Evolutionary conservation across 2,888 invertebrate species (phyloP), one percentile per base, ranked within the genome.

Genomic region (Tachina lurida): DNA sequence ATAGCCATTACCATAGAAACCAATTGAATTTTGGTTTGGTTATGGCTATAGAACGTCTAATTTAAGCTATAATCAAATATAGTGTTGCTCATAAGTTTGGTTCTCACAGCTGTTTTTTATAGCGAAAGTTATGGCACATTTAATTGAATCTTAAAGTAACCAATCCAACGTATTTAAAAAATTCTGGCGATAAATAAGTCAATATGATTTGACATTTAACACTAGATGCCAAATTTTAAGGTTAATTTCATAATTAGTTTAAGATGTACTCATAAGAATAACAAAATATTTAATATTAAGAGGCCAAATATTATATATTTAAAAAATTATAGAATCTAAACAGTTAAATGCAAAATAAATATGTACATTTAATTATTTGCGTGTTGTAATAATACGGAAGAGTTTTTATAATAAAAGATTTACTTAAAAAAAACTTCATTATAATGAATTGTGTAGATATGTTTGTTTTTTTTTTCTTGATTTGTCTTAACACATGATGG

Each of bases 291-390:
- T 71, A 22, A 2, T 1, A 1, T 22, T 22, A 22, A 22, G 22
- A 22, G 22, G 22, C 22, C 22, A 22, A 58, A 71, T 43, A 54
- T 80, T 83, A 22, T 60, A 22, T 60, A 60, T 15, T 54, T 73
- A 54, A 78, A 77, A 78, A 67, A 65, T 77, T 31, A 67, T 19
- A 52, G 19, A 78, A 67, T 84, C 67, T 45, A 73, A 73, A 83
- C 77, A 77, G 83, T 84, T 84, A 78, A 73, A 73, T 67, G 67
- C 43, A 73, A 67, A 84, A 67, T 52, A 84, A 45, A 2, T 17
- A 54, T 10, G 19, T 10, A 54, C 17, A 19, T 17, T 10, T 19
- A 9, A 54, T 12, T 68, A 68, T 19, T 74, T 81, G 52, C 43
- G 19, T 62, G 31, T 12, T 60, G 52, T 9, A 19, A 56, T 73